Evolutionary conservation across 2,113 vertebrate species (phyloP).

Genomic region (Leptosomus discolor): DNA sequence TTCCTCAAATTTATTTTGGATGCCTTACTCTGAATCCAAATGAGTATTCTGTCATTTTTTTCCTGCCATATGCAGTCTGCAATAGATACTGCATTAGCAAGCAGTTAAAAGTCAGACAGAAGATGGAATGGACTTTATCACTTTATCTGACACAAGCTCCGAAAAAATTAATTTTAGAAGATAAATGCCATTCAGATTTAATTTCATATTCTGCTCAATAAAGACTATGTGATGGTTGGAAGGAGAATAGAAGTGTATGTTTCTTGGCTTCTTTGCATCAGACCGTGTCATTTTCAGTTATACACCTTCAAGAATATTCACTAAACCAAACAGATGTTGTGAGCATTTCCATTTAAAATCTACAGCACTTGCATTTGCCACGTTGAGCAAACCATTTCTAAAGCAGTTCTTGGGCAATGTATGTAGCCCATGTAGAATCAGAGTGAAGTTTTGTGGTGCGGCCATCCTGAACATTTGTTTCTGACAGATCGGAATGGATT

Average conservation of each 20-base stretch:
- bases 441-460: background rate
- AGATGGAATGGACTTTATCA: background rate
- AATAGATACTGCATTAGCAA: background rate
- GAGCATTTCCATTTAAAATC: background rate
- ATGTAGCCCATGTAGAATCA: background rate
- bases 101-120: background rate
- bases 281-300: background rate
- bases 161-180: constrained; percentile 22
- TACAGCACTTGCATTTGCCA: background rate
- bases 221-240: constrained; percentile 34
- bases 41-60: background rate
- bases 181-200: constrained; percentile 39
- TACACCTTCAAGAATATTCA: background rate
- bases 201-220: constrained; percentile 65
- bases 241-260: constrained; percentile 12
- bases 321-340: background rate
- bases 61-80: background rate
- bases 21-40: constrained; percentile 47
- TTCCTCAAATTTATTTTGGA: constrained; percentile 12
- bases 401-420: background rate
- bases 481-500: background rate
- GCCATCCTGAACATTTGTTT: background rate
- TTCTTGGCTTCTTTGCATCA: constrained; percentile 17
- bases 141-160: constrained; percentile 1
- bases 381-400: background rate